These are phyloP conservation scores for Neopipo cinnamomea DNA, from an alignment of 2,113 vertebrate species.

Conservation along the genomic window DNA sequence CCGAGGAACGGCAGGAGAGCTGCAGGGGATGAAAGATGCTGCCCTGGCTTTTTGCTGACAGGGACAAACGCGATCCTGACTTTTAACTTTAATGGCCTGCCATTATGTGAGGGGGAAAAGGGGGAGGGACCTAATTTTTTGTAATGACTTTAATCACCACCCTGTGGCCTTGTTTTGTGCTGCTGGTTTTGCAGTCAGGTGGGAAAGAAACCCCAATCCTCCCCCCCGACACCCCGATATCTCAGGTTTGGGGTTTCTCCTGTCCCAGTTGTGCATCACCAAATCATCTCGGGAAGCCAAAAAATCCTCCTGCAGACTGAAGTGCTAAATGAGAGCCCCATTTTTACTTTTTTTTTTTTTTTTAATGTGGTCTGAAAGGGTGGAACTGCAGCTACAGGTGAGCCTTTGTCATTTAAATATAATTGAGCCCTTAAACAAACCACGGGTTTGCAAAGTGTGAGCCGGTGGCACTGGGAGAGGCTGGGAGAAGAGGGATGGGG, in stretches of 20 bases:
- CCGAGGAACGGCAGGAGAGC: neutral
- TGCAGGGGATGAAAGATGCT: slow-evolving; percentile 15
- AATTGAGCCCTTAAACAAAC: neutral
- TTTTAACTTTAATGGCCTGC: slow-evolving; percentile 59
- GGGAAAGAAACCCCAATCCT: neutral
- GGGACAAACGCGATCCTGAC: slow-evolving; percentile 45
- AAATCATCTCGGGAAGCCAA: neutral
- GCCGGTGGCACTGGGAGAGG: neutral
- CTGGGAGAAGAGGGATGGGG: neutral
- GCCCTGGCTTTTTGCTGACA: slow-evolving; percentile 52
- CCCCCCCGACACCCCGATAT: accelerated
- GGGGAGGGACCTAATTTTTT: slow-evolving; percentile 28
- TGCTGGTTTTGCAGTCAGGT: slow-evolving; percentile 17
- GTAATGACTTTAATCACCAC: slow-evolving; percentile 59
- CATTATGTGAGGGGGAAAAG: slow-evolving; percentile 8
- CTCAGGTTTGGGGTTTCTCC: neutral
- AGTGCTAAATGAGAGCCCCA: neutral
- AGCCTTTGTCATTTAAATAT: neutral
- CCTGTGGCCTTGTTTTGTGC: neutral
- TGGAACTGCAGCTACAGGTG: neutral
- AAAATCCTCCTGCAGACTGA: neutral
- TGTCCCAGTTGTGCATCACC: neutral
- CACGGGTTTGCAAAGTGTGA: neutral
- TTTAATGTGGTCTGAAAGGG: neutral
- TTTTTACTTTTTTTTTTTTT: neutral